Conservation (phyloP, 2,797 vertebrate species). For the Sebastes hopkinsi region DNA sequence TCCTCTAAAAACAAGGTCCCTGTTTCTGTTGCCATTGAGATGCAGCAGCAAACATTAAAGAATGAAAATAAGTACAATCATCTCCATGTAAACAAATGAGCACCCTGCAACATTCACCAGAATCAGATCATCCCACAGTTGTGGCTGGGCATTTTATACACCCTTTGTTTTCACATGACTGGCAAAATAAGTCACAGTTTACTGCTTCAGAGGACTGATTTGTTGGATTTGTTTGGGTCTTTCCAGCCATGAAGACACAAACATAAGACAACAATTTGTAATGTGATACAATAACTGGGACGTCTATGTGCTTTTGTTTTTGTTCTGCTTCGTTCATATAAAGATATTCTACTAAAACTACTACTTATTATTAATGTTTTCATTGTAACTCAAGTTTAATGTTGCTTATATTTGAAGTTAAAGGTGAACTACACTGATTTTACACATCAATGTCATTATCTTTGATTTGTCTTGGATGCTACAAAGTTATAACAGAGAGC, state of each 20-base stretch:
- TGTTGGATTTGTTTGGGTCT: conserved; percentile 57
- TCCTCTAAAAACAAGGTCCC: neutral
- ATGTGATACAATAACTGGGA: conserved; percentile 35
- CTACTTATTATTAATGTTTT: neutral
- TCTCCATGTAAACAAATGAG: neutral
- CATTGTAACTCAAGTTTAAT: neutral
- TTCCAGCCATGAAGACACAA: conserved; percentile 66
- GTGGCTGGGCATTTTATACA: conserved; percentile 64
- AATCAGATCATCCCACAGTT: conserved; percentile 24
- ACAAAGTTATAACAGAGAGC: neutral
- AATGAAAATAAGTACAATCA: neutral
- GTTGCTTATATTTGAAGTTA: neutral
- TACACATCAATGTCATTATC: neutral
- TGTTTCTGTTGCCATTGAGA: neutral
- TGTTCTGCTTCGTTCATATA: neutral
- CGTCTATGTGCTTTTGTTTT: neutral
- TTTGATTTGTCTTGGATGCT: neutral
- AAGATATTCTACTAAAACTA: neutral
- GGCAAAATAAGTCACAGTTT: conserved; percentile 75
- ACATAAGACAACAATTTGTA: conserved; percentile 52
- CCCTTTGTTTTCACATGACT: conserved; percentile 74
- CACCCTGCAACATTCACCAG: neutral
- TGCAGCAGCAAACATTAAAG: neutral
- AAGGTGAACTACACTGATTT: neutral
- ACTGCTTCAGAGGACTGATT: conserved; percentile 64